A percentile compares a stretch with the other conserved stretches of the same genome.
These are phyloP conservation scores for Mus spretus DNA, from an alignment of 2,797 vertebrate genomes.

Conservation along the genomic window DNA sequence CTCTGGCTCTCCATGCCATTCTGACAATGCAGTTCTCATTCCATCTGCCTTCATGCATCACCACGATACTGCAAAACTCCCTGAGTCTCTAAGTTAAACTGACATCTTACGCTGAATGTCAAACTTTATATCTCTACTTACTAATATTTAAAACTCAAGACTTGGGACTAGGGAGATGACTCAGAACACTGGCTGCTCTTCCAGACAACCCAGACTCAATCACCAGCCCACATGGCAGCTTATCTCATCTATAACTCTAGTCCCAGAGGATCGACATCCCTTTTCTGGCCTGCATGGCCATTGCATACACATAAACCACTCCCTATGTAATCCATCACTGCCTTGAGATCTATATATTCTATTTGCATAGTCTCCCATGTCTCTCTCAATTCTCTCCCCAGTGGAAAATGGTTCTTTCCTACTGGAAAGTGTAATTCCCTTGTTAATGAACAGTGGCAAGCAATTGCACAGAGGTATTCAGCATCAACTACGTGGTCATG, in stretches of 20 bases:
- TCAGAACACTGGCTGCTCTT: background rate
- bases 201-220: background rate
- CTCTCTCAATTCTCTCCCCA: constrained; percentile 25
- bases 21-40: background rate
- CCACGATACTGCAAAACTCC: background rate
- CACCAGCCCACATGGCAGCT: background rate
- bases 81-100: constrained; percentile 23
- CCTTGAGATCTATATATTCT: background rate
- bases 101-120: background rate
- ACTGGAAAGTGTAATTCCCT: background rate
- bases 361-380: background rate
- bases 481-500: background rate
- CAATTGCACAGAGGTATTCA: background rate
- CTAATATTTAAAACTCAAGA: background rate
- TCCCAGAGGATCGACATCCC: background rate
- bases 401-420: background rate
- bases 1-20: background rate
- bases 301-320: background rate
- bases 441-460: background rate
- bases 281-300: background rate
- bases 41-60: background rate
- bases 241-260: background rate
- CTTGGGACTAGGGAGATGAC: background rate
- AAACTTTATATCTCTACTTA: background rate
- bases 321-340: background rate